Percentiles rank a stretch among this genome's conserved stretches.
Conservation (phyloP, 2,113 vertebrate species). For the Climacteris rufus region DNA sequence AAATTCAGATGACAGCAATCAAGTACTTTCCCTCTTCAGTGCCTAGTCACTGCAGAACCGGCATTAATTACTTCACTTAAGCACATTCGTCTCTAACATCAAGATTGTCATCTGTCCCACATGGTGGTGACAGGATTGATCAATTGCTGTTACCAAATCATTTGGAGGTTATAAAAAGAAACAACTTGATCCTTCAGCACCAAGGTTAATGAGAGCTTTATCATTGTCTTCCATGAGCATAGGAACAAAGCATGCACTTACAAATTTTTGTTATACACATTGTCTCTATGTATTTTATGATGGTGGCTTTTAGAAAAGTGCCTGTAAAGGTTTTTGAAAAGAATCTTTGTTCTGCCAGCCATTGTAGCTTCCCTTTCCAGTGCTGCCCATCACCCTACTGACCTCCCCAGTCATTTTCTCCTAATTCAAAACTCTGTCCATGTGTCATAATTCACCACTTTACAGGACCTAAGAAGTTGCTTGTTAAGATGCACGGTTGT, state of each 20-base stretch:
- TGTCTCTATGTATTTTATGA: neutral
- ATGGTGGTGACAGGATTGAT: neutral
- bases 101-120: neutral
- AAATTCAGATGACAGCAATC: neutral
- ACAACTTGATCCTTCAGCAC: neutral
- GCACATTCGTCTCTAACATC: neutral
- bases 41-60: neutral
- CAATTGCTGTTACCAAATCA: neutral
- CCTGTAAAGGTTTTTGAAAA: neutral
- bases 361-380: neutral
- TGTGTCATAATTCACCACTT: neutral
- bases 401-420: neutral
- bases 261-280: neutral
- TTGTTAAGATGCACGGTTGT: neutral
- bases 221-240: neutral
- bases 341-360: neutral
- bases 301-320: neutral
- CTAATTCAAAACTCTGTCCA: neutral
- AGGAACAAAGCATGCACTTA: fast-evolving
- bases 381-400: neutral
- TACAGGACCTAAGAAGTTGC: neutral
- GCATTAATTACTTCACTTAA: neutral
- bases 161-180: neutral
- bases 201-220: neutral
- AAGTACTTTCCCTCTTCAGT: neutral